Base-by-base conservation (phyloP, 2,888 invertebrate genomes). In the Apeira syringaria region DNA sequence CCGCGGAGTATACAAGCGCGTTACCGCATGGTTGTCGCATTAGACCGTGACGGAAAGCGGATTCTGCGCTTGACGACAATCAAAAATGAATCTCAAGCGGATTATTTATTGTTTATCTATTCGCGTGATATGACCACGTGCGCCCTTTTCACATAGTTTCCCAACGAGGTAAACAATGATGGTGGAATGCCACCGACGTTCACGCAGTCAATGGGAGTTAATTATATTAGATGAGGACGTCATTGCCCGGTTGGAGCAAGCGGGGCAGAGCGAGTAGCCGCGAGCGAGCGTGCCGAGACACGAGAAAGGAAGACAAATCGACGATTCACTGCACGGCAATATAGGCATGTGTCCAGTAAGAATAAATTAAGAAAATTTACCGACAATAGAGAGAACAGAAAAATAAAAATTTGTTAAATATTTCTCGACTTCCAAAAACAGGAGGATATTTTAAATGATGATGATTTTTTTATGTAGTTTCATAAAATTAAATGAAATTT, bases 201-300 rank as follows among this genome's bases (percentile, higher is more conserved):
- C 61, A 60, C 59, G 62, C 68, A 73, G 75, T 76, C 78, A 82
- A 81, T 77, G 74, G 66, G 67, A 69, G 70, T 70, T 76, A 80
- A 82, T 81, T 78, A 71, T 71, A 68, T 71, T 62, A 68, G 73
- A 65, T 67, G 68, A 59, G 67, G 70, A 72, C 74, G 71, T 74
- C 74, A 73, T 62, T 63, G 66, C 56, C 56, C 64, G 63, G 42
- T 50, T 43, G 35, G 43, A 42, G 47, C 48, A 56, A 56, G 53
- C 54, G 33, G 47, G 52, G 26, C 44, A 54, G 57, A 52, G 62
- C 46, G 53, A 47, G 50, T 53, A 56, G 63, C 65, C 63, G 61
- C 64, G 41, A 63, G 63, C 68, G 59, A 60, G 61, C 63, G 64
- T 61, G 40, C 53, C 51, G 56, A 65, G 67, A 68, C 67, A 45